Evolutionary conservation across 1,140 invertebrate genomes (phyloP), one percentile per base, ranked within the genome.

Genomic region (Mizuhopecten yessoensis): DNA sequence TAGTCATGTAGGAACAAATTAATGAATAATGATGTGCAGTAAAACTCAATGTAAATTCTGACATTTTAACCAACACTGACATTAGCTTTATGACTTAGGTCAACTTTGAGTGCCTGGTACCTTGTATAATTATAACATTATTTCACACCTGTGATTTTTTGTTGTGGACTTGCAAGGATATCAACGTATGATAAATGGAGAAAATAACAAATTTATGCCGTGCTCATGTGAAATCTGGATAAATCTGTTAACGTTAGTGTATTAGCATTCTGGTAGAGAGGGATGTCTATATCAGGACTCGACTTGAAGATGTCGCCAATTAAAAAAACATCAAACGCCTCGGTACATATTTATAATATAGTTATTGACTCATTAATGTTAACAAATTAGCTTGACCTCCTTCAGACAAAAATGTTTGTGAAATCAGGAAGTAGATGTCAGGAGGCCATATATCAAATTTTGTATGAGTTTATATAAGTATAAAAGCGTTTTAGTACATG

Each of bases 311-410:
- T 17, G 17, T 45, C 1, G 1, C 42, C 1, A 45, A 45, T 45
- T 15, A 20, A 45, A 45, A 13, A 45, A 9, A 45, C 42, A 17
- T 39, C 23, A 20, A 57, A 57, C 45, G 45, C 45, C 7, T 20
- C 15, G 17, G 45, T 57, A 57, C 7, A 3, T 57, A 39, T 39
- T 57, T 57, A 57, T 57, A 3, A 7, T 2, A 0, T 75, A 75
- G 9, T 75, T 75, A 75, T 57, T 11, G 57, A 5, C n/a, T 29
- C 23, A 29, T 57, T 9, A 75, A 75, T 75, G 57, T 75, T 75
- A 75, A 75, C 57, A 75, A 75, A 75, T 75, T 75, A 29, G 9
- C n/a, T 75, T n/a, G 57, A 75, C 57, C 57, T 75, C 29, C 57
- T 29, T 5, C 0, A 75, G 57, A 17, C 9, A 75, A 9, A 1